A percentile compares a stretch with the other conserved stretches of the same genome.
phyloP scores from a whole-genome alignment of 1,140 invertebrate species.

The Drosophila littoralis region DNA sequence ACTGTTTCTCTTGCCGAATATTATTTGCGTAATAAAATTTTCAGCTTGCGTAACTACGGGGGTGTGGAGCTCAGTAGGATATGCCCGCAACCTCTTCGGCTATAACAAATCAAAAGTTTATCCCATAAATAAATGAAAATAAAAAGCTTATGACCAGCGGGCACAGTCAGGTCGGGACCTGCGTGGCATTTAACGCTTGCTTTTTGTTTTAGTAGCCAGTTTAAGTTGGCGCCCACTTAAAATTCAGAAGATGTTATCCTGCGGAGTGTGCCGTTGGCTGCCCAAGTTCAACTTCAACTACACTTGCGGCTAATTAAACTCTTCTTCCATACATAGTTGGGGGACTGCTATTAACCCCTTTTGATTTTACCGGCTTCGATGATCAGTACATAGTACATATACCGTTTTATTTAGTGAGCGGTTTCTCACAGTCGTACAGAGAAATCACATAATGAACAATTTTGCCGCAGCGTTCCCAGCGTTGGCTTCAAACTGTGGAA shows the following conservation, averaged over 20 bases:
- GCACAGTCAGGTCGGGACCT: conserved; percentile 17
- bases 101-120: conserved; percentile 78
- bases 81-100: conserved; percentile 20
- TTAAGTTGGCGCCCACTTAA: conserved; percentile 24
- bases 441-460: not conserved
- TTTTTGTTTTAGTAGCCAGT: conserved; percentile 18
- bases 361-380: conserved; percentile 23
- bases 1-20: conserved; percentile 46
- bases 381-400: conserved; percentile 4
- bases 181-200: conserved; percentile 22
- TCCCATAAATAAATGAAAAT: conserved; percentile 77
- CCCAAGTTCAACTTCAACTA: conserved; percentile 15
- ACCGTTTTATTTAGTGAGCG: not conserved
- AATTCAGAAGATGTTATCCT: conserved; percentile 35
- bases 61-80: not conserved
- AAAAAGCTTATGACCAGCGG: conserved; percentile 58
- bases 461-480: not conserved
- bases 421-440: not conserved
- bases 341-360: not conserved
- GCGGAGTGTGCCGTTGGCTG: conserved; percentile 11
- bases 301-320: conserved; percentile 63
- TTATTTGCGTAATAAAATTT: conserved; percentile 71
- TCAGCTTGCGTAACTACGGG: conserved; percentile 13
- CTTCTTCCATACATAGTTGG: not conserved
- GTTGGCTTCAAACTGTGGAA: conserved; percentile 25